phyloP scores from a whole-genome alignment of 2,888 invertebrate species.

The Dynastes tityus region DNA sequence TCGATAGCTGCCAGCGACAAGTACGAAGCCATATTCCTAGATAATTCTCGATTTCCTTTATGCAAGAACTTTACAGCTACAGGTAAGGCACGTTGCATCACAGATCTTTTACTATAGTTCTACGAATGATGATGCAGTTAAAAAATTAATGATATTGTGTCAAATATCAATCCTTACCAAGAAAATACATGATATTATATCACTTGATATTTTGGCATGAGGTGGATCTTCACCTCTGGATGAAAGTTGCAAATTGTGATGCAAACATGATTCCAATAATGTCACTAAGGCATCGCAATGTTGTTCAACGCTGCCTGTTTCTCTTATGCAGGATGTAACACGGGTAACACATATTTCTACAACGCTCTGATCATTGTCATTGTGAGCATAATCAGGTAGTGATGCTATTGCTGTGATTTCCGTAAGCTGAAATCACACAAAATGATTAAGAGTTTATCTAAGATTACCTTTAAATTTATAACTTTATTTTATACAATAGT shows the following conservation, averaged over 20 bases:
- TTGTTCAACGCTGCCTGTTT: constrained; percentile 89
- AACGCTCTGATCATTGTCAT: constrained; percentile 94
- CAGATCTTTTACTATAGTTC: constrained; percentile 81
- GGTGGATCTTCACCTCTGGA: constrained; percentile 91
- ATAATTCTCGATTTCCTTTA: constrained; percentile 91
- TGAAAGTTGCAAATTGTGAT: constrained; percentile 88
- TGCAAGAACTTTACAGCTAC: constrained; percentile 93
- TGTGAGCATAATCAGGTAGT: constrained; percentile 85
- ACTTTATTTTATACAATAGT: too few relatives aligned
- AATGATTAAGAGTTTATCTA: constrained; percentile 46
- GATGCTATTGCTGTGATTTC: constrained; percentile 88
- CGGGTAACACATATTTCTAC: constrained; percentile 96
- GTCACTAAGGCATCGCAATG: constrained; percentile 89
- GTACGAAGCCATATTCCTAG: constrained; percentile 92
- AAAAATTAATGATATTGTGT: not conserved
- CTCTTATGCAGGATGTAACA: constrained; percentile 91
- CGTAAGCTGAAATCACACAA: constrained; percentile 73
- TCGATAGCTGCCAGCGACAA: constrained; percentile 93
- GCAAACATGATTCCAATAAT: constrained; percentile 89
- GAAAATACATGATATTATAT: constrained; percentile 95
- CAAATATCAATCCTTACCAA: constrained; percentile 73
- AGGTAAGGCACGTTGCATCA: constrained; percentile 90
- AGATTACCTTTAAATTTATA: not conserved
- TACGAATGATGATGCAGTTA: constrained; percentile 64
- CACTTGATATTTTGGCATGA: constrained; percentile 96